phyloP scores from a whole-genome alignment of 2,113 vertebrate species.

The Sorex araneus region DNA sequence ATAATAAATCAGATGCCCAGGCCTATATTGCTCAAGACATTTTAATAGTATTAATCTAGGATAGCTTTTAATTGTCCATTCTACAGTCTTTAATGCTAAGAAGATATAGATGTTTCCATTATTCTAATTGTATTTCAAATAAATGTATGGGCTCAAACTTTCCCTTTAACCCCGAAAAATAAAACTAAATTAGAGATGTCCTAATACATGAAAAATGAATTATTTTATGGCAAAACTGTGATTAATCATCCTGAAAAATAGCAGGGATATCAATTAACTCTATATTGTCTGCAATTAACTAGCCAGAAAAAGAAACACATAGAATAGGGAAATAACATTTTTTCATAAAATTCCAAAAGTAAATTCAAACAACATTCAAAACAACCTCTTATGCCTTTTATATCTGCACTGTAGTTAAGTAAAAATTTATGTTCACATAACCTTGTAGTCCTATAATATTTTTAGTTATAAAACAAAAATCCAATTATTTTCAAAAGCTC shows the following conservation, averaged over 20 bases:
- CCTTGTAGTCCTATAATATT: conserved; percentile 18
- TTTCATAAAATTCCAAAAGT: not conserved
- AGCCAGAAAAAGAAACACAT: not conserved
- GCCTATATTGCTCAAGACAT: conserved; percentile 71
- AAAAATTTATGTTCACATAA: conserved; percentile 55
- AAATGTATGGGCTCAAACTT: conserved; percentile 70
- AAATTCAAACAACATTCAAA: conserved; percentile 18
- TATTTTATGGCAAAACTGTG: conserved; percentile 71
- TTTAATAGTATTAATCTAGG: conserved; percentile 82
- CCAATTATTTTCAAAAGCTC: conserved; percentile 22
- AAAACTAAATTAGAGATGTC: conserved; percentile 67
- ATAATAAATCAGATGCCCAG: conserved; percentile 77
- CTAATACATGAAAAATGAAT: conserved; percentile 72
- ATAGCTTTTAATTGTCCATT: conserved; percentile 82
- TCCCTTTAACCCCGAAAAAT: conserved; percentile 58
- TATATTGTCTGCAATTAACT: conserved; percentile 40
- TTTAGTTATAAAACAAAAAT: conserved; percentile 57
- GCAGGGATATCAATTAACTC: conserved; percentile 52
- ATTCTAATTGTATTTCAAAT: conserved; percentile 83
- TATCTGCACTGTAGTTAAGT: not conserved
- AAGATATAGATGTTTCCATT: conserved; percentile 81
- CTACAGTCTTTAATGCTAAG: conserved; percentile 75
- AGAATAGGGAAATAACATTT: not conserved
- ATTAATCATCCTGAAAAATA: conserved; percentile 63
- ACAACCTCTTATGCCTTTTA: not conserved